phyloP scores from a whole-genome alignment of 2,888 invertebrate genomes.

The Lepeophtheirus nordmannii region DNA sequence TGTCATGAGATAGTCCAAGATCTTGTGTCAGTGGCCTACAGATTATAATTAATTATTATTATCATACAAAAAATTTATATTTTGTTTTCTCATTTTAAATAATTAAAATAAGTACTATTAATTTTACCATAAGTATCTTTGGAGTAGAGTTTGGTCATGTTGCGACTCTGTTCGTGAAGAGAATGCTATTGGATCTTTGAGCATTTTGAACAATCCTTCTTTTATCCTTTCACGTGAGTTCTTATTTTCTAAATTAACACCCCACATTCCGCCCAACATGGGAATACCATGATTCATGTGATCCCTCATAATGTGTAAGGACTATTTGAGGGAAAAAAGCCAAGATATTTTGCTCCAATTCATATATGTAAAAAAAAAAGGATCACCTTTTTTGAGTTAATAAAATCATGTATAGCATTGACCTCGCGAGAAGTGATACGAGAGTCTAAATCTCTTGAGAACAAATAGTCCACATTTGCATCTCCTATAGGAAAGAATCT shows the following conservation, averaged over 20 bases:
- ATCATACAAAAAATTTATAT: too few relatives aligned
- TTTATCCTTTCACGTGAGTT: background rate
- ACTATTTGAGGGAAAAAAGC: background rate
- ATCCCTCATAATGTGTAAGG: background rate
- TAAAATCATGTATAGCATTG: background rate
- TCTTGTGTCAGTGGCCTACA: too few relatives aligned
- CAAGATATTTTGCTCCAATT: background rate
- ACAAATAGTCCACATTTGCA: background rate
- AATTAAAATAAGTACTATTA: too few relatives aligned
- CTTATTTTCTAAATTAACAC: background rate
- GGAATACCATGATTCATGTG: background rate
- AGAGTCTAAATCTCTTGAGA: background rate
- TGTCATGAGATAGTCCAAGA: too few relatives aligned
- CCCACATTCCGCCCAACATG: background rate
- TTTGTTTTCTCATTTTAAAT: too few relatives aligned
- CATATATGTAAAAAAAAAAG: background rate
- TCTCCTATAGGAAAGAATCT: constrained; percentile 3
- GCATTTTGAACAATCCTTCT: background rate
- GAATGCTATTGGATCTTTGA: background rate
- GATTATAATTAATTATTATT: too few relatives aligned
- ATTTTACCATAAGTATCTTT: background rate
- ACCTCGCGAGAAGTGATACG: background rate
- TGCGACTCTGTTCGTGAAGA: background rate
- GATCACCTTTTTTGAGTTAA: background rate
- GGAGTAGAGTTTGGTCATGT: constrained; percentile 2